These are phyloP conservation scores for Cryptophagus acutangulus DNA, from an alignment of 2,888 invertebrate species.

Conservation along the genomic window DNA sequence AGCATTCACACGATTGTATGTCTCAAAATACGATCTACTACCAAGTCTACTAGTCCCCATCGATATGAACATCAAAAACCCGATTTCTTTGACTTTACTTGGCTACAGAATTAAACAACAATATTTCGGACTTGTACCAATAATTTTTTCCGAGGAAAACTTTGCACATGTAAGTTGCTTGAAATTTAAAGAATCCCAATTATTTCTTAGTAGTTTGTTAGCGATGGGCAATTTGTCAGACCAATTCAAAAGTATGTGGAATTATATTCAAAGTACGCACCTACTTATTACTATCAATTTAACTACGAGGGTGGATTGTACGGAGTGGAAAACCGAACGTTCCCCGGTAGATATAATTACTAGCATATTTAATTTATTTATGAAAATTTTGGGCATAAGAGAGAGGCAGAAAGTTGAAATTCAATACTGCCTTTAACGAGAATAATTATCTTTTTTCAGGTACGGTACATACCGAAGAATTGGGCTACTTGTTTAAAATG, in stretches of 20 bases:
- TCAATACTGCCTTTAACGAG: conserved; percentile 3
- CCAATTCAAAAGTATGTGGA: conserved; percentile 43
- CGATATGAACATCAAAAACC: conserved; percentile 2
- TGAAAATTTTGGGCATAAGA: too few relatives aligned
- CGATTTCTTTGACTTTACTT: too few relatives aligned
- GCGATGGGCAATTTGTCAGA: conserved; percentile 48
- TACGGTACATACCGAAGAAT: conserved; percentile 30
- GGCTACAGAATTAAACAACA: background rate
- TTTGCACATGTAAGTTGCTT: background rate
- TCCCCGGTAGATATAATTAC: conserved; percentile 18
- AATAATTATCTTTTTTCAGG: conserved; percentile 18
- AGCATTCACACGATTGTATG: background rate
- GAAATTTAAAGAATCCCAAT: background rate
- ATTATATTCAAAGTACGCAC: conserved; percentile 44
- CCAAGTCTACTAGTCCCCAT: background rate
- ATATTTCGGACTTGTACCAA: background rate
- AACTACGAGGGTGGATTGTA: conserved; percentile 29
- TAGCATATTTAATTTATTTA: background rate
- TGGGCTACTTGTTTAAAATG: conserved; percentile 26
- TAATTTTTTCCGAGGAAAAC: background rate
- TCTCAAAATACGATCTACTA: background rate
- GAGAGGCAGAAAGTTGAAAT: background rate
- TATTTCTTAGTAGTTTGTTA: conserved; percentile 39
- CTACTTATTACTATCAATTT: conserved; percentile 32
- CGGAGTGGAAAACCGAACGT: conserved; percentile 16